Base-by-base conservation (phyloP, 1,140 invertebrate species). In the Tetranychus cinnabarinus region DNA sequence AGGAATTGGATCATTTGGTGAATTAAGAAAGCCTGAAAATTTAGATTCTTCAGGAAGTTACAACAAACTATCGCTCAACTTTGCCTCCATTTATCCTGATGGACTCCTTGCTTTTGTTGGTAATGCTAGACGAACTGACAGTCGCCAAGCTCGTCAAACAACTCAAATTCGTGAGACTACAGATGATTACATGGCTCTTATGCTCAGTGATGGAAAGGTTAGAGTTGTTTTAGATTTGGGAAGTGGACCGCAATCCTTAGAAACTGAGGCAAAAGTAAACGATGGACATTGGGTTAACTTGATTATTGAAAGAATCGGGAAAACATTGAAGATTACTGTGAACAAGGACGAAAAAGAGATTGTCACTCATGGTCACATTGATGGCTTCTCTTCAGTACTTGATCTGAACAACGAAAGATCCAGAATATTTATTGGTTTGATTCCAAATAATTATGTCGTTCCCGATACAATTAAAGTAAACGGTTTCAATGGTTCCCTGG, bases 101-200 rank as follows among this genome's bases (percentile, higher is more conserved):
- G 90, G 88, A 3, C 80, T 96, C 62, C 69, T 97, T 0, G 69
- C 90, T 7, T 97, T 90, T 70, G 74, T 96, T 61, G 92, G 92
- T 62, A 93, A 91, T 73, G 56, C 60, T 58, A 36, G 45, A 23
- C 10, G 13, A 45, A 84, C 83, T 63, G 79, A 80, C 55, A 12
- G 8, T 37, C 8, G 15, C 23, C 23, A 56, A 84, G 80, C 64
- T 79, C 81, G 0, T 69, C 69, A 56, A 66, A 68, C 56, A 79
- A 79, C 69, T 70, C 80, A 52, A 75, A 63, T 15, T n/a, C 34
- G 23, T 1, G 48, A 52, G 15, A 33, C 15, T 8, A 52, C n/a
- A 5, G 31, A 23, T n/a, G 93, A 98, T 69, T 97, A 86, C 70
- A 83, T 97, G 78, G 84, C 88, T 10, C 68, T 97, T n/a, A 81